phyloP scores from a whole-genome alignment of 92 coral and sea anemone species.

The Pocillopora meandrina region DNA sequence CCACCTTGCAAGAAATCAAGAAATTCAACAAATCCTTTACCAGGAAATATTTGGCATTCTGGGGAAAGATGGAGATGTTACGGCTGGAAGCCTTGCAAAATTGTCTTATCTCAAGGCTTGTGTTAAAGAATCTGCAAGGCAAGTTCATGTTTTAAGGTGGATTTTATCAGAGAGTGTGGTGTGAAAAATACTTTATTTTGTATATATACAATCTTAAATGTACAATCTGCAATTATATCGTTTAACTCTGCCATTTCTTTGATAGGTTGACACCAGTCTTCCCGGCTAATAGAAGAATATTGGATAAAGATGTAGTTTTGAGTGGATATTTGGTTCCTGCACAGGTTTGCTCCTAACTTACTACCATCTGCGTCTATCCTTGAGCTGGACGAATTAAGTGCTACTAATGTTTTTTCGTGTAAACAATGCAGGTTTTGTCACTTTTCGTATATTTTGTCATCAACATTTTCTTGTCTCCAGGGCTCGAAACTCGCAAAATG shows the following conservation, averaged over 20 bases:
- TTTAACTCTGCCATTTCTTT: background rate
- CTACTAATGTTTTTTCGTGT: too few species aligned
- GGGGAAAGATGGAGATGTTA: constrained; percentile 61
- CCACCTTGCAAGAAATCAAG: constrained; percentile 60
- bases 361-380: background rate
- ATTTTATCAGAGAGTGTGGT: background rate
- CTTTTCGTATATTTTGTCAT: too few species aligned
- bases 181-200: background rate
- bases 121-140: constrained; percentile 75
- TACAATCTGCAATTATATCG: background rate
- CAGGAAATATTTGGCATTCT: constrained; percentile 47
- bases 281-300: background rate
- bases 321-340: constrained; percentile 31
- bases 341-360: background rate
- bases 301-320: constrained; percentile 22
- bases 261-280: background rate
- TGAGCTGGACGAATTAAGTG: too few species aligned
- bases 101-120: constrained; percentile 70
- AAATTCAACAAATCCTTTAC: constrained; percentile 65
- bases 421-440: too few species aligned
- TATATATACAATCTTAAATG: background rate
- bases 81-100: constrained; percentile 48
- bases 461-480: too few species aligned
- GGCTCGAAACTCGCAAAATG: too few species aligned
- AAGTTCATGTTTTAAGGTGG: background rate